Base-by-base conservation (phyloP, 2,797 vertebrate species). In the Gymnoscopelus microlampas region DNA sequence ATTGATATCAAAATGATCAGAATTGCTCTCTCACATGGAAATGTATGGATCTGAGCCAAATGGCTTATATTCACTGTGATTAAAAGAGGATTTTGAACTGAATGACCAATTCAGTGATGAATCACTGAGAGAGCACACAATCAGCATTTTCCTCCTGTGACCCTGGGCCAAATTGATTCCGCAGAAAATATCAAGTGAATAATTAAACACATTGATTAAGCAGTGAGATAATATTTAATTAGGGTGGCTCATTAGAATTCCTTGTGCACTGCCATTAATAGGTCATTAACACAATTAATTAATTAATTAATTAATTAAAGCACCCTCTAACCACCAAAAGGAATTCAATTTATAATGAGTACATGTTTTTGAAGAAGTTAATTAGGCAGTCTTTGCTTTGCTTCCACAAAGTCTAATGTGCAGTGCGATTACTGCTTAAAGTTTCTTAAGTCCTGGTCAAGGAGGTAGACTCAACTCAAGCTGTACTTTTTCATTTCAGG, bases 181-280 rank as follows among this genome's bases (percentile, higher is more conserved):
- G 66, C 67, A 51, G 88, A 90, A 93, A 93, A 93, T 93, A 93
- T 92, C 83, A 91, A 87, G 87, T 92, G 92, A 94, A 94, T 94
- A 94, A 95, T 94, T 94, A 93, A 94, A 92, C 59, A 64, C 91
- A 91, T 92, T 90, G 93, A 94, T 95, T 93, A 94, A 94, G 92
- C 91, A 91, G 88, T 91, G 91, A 93, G 93, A 94, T 94, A 93
- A 94, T 94, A 94, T 94, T 94, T 94, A 94, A 95, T 94, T 94
- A 92, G 90, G 89, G 89, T 83, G 82, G 84, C 90, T 91, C 85
- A 90, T 93, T 94, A 93, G 88, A 92, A 94, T 94, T 92, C 90
- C 84, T 87, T 49, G 75, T 83, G 81, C 88, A 73, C 77, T 69
- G 55, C 86, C 90, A 92, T 92, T 92, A 94, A 93, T 90, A 88